phyloP scores from a whole-genome alignment of 30 jellyfish, hydroid and myxozoan species.

The Chironex yamaguchii region DNA sequence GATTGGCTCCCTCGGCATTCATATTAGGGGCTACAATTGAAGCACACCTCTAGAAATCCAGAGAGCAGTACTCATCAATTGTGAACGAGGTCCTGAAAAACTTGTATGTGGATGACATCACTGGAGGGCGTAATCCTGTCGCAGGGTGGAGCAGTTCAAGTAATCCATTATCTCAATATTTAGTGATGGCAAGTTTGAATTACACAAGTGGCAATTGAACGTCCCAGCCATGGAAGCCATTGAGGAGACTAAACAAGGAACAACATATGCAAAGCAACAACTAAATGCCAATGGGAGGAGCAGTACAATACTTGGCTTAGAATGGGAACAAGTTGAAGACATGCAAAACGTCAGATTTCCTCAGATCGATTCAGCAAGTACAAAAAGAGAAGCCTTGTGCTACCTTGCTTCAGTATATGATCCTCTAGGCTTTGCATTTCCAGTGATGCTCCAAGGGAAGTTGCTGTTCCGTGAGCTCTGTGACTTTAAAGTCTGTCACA shows the following conservation, averaged over 20 bases:
- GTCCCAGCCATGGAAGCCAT: conserved; percentile 14
- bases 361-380: background rate
- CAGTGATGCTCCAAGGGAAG: too few species aligned
- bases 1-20: conserved; percentile 72
- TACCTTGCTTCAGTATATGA: conserved; percentile 55
- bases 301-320: conserved; percentile 34
- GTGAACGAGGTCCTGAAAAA: conserved; percentile 34
- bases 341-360: conserved; percentile 3
- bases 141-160: conserved; percentile 5
- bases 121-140: conserved; percentile 2
- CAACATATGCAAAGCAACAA: conserved; percentile 18
- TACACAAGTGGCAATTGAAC: conserved; percentile 81
- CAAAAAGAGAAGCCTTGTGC: conserved; percentile 47
- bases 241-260: background rate
- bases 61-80: conserved; percentile 21
- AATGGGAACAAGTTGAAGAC: conserved; percentile 1
- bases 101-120: conserved; percentile 70
- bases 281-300: conserved; percentile 43
- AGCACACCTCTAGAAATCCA: conserved; percentile 44
- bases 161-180: conserved; percentile 39
- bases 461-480: conserved; percentile 17
- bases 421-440: too few species aligned
- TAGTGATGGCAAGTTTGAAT: conserved; percentile 33
- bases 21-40: conserved; percentile 61
- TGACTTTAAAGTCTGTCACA: conserved; percentile 35